Evolutionary conservation across 2,888 invertebrate genomes (phyloP), one percentile per base, ranked within the genome.

Genomic region (Nymphalis c-album): DNA sequence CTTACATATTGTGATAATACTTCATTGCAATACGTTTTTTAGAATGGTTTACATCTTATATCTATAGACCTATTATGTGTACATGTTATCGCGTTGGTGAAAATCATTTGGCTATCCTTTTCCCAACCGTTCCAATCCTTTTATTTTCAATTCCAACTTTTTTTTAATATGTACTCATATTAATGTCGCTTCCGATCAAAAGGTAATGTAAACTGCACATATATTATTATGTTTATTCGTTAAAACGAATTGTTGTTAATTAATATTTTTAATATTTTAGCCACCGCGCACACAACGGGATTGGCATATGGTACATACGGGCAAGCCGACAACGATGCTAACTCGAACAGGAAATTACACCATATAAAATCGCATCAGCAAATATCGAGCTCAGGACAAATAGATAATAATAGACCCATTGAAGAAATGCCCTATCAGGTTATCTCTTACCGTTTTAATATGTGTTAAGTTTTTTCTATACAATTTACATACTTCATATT

Each of bases 381-480:
- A 85, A 91, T 88, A 45, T 84, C 91, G 48, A 93, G 85, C 80
- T 80, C 87, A 45, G 85, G 85, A 20, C 90, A 87, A 77, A 76
- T 87, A 69, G 88, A 88, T 71, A 90, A 85, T 74, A 77, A 84
- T 51, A 83, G 89, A 73, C 85, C 89, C 18, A 76, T 87, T 64
- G 94, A 94, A 79, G 94, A 94, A 81, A 93, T 93, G 92, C 94
- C 94, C 17, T 94, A 93, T 84, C 94, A 94, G 93, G 94, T 94
- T 74, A 60, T 68, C 62, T 62, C 57, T 10, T 59, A 45, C 1
- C 18, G 47, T 60, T 47, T 46, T 47, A 57, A 40, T 40, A 40
- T 5, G 17, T 18, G 10, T 57, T 57, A 18, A 18, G 16, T 8
- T 35, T 55, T 26, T n/a, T 35, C 17, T n/a, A 55, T 16, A 22